Base-by-base conservation (phyloP, 2,797 vertebrate species). In the Masticophis lateralis region DNA sequence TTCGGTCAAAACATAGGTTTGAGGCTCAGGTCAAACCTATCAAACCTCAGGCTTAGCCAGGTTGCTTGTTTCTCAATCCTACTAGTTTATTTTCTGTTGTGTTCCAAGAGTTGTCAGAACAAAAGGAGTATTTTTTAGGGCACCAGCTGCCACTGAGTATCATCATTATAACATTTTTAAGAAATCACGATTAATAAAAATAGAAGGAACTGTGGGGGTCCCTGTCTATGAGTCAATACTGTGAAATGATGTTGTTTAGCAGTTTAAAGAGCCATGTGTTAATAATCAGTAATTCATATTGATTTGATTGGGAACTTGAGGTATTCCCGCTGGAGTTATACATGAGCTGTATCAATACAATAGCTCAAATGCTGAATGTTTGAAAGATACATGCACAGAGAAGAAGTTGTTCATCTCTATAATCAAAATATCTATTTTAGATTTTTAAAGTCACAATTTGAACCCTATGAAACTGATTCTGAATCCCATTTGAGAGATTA, bases 401-500 rank as follows among this genome's bases (percentile, higher is more conserved):
- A 89, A 74, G 12, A 61, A 61, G 55, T 7, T 89, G n/a, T 25
- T 89, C 66, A 83, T 7, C 87, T 83, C 32, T 51, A 37, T 89
- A 83, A 89, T 43, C 5, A 51, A n/a, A 92, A 22, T 79, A 63
- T 56, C 63, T 92, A 13, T 89, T 89, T 27, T 60, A 56, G 56
- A 83, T n/a, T 69, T 92, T 57, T 86, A 57, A 92, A 53, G 79
- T 57, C 27, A 86, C 53, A 57, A 63, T 86, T 20, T 79, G 69
- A 89, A 89, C 37, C 56, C 91, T 60, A 53, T 5, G 28, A 83
- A 92, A 83, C 4, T 69, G 25, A 88, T 56, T 56, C 43, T 83
- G 43, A 89, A 92, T 86, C 56, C 56, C 88, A 89, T 92, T 92
- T 74, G 55, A 92, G 63, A 88, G 18, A 74, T 92, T 74, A 88